Base-by-base conservation (phyloP, 2,797 vertebrate genomes). In the Sus cebifrons region DNA sequence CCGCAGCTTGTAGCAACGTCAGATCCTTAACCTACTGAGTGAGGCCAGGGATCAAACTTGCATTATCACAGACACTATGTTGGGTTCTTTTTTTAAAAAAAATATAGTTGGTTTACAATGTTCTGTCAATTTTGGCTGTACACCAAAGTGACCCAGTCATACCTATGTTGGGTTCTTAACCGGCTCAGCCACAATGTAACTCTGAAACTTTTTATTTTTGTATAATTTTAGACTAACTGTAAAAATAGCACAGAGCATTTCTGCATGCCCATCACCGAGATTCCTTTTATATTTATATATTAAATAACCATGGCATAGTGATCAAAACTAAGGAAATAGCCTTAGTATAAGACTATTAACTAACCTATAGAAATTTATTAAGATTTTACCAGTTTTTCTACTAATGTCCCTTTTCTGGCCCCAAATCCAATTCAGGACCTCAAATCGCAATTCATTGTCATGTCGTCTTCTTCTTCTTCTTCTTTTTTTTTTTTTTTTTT, bases 241-340 rank as follows among this genome's bases (percentile, higher is more conserved):
- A 81, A 85, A 92, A 68, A 54, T 87, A 60, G 6, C 73, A 75
- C 16, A 64, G 49, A 75, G 44, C 18, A 84, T 60, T 88, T 88
- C 71, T 32, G 4, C 1, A 16, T 83, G 86, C 14, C 15, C 52
- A 15, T 68, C 18, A 44, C 18, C 3, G 44, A 58, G 25, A 3
- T 70, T 84, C 21, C 58, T 4, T 75, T 62, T 89, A 65, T 29
- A n/a, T 65, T 67, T 89, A 56, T 3, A 79, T 92, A 60, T 87
- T 91, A 65, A 23, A 25, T 60, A 70, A 62, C n/a, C 58, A 81
- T 70, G 21, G 62, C 29, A 75, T 25, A 67, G 62, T 74, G 60
- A 89, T 29, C 13, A 86, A 95, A 81, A 86, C 15, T 52, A 86
- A 89, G 60, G 75, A 81, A 86, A 85, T 40, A 81, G 62, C 27